Conservation (phyloP, 2,797 vertebrate species). For the Glyptemys insculpta region DNA sequence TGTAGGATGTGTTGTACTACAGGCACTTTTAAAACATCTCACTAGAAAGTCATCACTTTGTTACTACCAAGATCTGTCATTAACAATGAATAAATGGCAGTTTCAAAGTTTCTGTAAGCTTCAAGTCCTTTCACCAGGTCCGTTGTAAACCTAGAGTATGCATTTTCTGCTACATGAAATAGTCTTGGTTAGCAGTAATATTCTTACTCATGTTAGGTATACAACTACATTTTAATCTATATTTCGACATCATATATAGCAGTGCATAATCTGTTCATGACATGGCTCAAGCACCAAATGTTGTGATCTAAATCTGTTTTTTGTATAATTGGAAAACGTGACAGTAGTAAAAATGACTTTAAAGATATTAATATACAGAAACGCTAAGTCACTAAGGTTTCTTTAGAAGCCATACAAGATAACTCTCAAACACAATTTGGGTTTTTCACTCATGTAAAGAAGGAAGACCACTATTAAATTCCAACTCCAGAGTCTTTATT, state of each 20-base stretch:
- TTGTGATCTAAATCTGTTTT: slow-evolving; percentile 3
- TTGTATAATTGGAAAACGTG: not conserved
- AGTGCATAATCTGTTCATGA: not conserved
- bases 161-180: not conserved
- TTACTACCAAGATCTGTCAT: too few relatives aligned
- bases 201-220: not conserved
- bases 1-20: slow-evolving; percentile 58
- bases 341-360: not conserved
- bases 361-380: not conserved
- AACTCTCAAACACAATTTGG: not conserved
- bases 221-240: slow-evolving; percentile 8
- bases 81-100: not conserved
- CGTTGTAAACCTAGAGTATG: not conserved
- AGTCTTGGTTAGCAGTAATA: not conserved
- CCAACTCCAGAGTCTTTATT: not conserved
- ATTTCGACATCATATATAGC: not conserved
- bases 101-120: not conserved
- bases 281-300: not conserved
- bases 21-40: slow-evolving; percentile 51
- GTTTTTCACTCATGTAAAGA: not conserved
- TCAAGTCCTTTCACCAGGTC: not conserved
- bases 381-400: not conserved
- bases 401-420: not conserved
- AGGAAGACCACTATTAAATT: not conserved
- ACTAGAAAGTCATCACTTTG: slow-evolving; percentile 3